Percentiles rank a stretch among this genome's conserved stretches.
These are phyloP conservation scores for Ommatoiulus sabulosus DNA, from an alignment of 2,888 invertebrate species.

Conservation along the genomic window DNA sequence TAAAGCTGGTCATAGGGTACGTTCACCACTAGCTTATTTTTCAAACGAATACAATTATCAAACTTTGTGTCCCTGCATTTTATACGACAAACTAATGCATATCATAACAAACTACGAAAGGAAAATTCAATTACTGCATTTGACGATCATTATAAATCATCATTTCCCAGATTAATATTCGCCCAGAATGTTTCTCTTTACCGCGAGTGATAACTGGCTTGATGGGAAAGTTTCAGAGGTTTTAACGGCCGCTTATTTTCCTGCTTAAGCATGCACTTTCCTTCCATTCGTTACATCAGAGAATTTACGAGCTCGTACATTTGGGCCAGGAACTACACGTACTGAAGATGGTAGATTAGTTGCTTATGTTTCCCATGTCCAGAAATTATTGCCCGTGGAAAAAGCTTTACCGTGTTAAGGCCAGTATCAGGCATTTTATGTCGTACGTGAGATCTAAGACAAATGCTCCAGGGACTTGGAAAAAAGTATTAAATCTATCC, in stretches of 20 bases:
- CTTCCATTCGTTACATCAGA: neutral
- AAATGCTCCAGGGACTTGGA: neutral
- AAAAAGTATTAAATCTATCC: neutral
- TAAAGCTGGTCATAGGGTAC: too few relatives aligned
- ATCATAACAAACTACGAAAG: neutral
- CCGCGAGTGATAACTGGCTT: neutral
- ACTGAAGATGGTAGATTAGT: neutral
- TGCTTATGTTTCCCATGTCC: neutral
- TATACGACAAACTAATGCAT: too few relatives aligned
- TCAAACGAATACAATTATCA: too few relatives aligned
- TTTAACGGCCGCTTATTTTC: neutral
- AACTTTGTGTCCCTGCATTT: too few relatives aligned
- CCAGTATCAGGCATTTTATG: neutral
- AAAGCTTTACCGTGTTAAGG: constrained; percentile 15
- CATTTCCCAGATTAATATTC: neutral
- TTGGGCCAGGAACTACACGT: neutral
- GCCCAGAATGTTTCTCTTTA: neutral
- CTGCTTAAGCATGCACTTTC: neutral
- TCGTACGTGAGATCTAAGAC: neutral
- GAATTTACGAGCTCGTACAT: neutral
- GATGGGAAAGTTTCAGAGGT: neutral
- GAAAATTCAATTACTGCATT: neutral
- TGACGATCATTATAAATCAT: neutral
- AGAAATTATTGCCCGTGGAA: neutral
- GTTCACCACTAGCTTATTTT: too few relatives aligned